Conservation (phyloP, 2,113 vertebrate species). For the Corydoras sp. region DNA sequence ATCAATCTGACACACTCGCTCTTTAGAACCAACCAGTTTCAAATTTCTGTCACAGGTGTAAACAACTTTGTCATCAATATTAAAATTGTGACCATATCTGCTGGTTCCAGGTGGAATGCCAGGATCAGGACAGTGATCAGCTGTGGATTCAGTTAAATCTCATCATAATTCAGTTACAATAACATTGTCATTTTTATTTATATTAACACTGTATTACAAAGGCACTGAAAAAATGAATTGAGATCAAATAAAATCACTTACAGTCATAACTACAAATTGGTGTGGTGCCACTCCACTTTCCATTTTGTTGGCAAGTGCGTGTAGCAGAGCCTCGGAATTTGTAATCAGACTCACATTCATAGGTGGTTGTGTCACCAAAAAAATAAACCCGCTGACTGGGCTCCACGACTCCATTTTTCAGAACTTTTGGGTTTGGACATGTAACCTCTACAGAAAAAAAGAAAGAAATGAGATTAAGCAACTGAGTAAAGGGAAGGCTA, state of each 20-base stretch:
- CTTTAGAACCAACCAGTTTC: conserved; percentile 57
- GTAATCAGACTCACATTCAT: conserved; percentile 70
- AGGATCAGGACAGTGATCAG: conserved; percentile 59
- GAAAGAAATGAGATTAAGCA: not conserved
- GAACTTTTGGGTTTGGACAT: conserved; percentile 54
- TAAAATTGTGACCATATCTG: conserved; percentile 54
- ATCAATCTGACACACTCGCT: conserved; percentile 55
- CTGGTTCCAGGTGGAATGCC: conserved; percentile 58
- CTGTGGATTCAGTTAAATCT: conserved; percentile 39
- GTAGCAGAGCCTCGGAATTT: conserved; percentile 59
- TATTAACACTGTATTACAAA: not conserved
- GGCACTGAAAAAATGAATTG: not conserved
- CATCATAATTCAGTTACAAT: too few relatives aligned
- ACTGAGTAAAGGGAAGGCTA: too few relatives aligned
- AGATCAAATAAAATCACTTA: not conserved
- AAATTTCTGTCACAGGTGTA: conserved; percentile 55
- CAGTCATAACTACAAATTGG: not conserved
- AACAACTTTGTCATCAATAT: conserved; percentile 55
- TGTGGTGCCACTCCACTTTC: not conserved
- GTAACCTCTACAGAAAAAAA: conserved; percentile 13
- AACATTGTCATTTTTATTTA: too few relatives aligned
- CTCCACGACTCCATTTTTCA: conserved; percentile 57
- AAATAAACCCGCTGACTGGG: conserved; percentile 61
- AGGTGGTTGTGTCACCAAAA: conserved; percentile 58
- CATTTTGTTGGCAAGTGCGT: conserved; percentile 59